Evolutionary conservation across 1,140 invertebrate species (phyloP), one percentile per base, ranked within the genome.

Genomic region (Bilobella aurantiaca): DNA sequence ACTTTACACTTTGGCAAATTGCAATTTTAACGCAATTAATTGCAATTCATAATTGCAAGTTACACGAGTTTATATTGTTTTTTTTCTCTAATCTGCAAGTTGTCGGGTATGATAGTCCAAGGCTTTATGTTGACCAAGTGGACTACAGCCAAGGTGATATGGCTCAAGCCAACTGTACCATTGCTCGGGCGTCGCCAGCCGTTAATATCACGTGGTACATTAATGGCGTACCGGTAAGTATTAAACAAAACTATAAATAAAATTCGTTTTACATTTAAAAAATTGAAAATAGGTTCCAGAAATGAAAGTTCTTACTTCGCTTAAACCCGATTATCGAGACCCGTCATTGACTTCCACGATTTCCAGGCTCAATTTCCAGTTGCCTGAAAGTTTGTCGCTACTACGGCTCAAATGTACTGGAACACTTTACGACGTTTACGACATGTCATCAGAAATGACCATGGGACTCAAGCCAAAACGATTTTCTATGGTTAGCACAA

Each of bases 371-470:
- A 27, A 27, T 1, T 67, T 62, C 29, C 1, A 56, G 31, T 28
- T 67, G 37, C 65, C 65, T 37, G 59, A 60, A 25, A 56, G 42
- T 28, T 56, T 46, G 42, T 31, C 29, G 1, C 27, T 30, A 25
- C 46, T 67, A 1, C 59, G 47, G 28, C 60, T 67, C 27, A 62
- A 62, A 30, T 67, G 65, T 30, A 62, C 59, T 49, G 65, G 65
- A 25, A 34, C n/a, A 57, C 49, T 67, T 1, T 67, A 34, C 60
- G 53, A 63, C 31, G 49, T 67, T 25, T 67, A 67, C 30, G 27
- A 29, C 18, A 61, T 56, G 59, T 62, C 59, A 8, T 67, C 65
- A 77, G 59, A 31, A 88, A 88, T 87, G 31, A 5, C 63, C 32
- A 57, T 67, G 60, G 64, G 66, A 28, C 59, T 62, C 30, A 37